These are phyloP conservation scores for Tinea trinotella DNA, from an alignment of 2,888 invertebrate species.

Conservation along the genomic window DNA sequence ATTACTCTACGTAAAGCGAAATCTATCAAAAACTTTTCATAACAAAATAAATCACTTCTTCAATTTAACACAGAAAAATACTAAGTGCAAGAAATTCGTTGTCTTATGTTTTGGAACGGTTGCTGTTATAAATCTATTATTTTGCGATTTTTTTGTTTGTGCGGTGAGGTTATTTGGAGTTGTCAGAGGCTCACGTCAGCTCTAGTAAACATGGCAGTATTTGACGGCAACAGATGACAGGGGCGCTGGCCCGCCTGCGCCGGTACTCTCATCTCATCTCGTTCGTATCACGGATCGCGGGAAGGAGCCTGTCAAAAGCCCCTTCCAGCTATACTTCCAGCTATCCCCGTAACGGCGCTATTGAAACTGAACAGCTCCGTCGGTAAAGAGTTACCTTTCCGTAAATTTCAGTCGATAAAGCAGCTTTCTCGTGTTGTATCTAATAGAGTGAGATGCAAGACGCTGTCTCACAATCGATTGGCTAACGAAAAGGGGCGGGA, in stretches of 20 bases:
- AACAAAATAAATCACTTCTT: neutral
- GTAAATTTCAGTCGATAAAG: constrained; percentile 48
- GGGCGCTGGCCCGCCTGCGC: constrained; percentile 65
- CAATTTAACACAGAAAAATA: too few relatives aligned
- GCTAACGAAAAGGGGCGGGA: constrained; percentile 59
- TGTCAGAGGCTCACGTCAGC: constrained; percentile 59
- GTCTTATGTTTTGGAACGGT: constrained; percentile 37
- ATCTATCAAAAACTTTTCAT: constrained; percentile 11
- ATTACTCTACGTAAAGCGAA: constrained; percentile 13
- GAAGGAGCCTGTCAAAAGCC: constrained; percentile 7
- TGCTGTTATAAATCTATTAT: constrained; percentile 24
- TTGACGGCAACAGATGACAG: constrained; percentile 63
- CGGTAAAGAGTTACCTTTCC: constrained; percentile 3
- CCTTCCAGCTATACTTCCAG: neutral
- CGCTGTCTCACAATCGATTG: constrained; percentile 58
- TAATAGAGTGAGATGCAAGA: constrained; percentile 40
- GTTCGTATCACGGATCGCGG: neutral
- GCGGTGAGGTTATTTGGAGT: constrained; percentile 63
- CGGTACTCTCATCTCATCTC: constrained; percentile 28
- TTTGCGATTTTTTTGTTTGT: constrained; percentile 36
- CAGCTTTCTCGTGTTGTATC: constrained; percentile 30
- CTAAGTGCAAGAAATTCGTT: constrained; percentile 41
- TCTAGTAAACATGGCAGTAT: constrained; percentile 68
- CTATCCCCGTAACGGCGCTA: constrained; percentile 8
- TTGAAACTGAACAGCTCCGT: neutral